A percentile compares a stretch with the other conserved stretches of the same genome.
Conservation (phyloP, 2,888 invertebrate genomes). For the Melanchra persicariae region DNA sequence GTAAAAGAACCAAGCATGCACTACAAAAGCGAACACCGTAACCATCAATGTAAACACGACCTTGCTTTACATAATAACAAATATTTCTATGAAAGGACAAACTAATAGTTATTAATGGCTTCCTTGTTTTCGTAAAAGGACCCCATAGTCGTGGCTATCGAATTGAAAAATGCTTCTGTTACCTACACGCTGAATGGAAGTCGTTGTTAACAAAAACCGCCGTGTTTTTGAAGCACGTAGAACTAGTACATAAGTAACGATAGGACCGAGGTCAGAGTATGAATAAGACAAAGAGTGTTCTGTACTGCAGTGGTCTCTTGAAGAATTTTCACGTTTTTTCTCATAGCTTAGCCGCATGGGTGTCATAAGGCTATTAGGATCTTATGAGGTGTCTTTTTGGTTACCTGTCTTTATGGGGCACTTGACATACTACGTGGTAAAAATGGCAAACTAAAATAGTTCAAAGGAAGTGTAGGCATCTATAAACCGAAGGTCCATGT, state of each 20-base stretch:
- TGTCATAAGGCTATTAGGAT: background rate
- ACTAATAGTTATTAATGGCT: conserved; percentile 49
- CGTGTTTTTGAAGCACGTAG: conserved; percentile 46
- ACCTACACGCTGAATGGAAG: conserved; percentile 41
- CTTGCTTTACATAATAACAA: conserved; percentile 50
- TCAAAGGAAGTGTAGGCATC: background rate
- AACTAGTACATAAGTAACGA: background rate
- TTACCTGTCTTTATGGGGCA: background rate
- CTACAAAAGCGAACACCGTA: conserved; percentile 40
- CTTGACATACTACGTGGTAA: background rate
- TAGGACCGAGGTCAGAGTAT: conserved; percentile 8
- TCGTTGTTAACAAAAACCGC: conserved; percentile 35
- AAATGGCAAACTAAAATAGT: background rate
- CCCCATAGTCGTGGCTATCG: background rate
- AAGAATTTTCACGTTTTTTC: background rate
- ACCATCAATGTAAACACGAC: conserved; percentile 49
- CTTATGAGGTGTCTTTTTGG: background rate
- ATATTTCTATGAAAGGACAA: conserved; percentile 44
- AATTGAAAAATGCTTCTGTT: conserved; percentile 44
- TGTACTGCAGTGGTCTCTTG: background rate
- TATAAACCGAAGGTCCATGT: background rate
- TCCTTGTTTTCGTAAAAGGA: conserved; percentile 62
- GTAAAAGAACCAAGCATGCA: conserved; percentile 19
- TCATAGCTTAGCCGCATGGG: background rate
- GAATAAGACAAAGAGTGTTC: conserved; percentile 1